Percentiles rank a stretch among this genome's conserved stretches.
These are phyloP conservation scores for Lepidurus couesii DNA, from an alignment of 1,140 invertebrate genomes.

Conservation along the genomic window DNA sequence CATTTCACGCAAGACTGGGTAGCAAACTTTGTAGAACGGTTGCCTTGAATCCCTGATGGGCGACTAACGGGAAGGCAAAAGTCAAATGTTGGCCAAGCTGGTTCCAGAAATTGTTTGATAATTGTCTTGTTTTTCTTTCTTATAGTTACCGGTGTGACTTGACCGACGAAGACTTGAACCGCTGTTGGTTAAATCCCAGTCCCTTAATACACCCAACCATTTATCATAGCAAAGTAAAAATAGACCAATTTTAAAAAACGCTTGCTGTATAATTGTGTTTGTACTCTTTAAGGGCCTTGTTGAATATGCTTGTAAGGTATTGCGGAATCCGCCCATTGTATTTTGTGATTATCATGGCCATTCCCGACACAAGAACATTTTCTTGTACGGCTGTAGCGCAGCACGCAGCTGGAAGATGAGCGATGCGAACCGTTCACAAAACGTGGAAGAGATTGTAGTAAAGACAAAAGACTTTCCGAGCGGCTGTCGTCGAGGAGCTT, in stretches of 20 bases:
- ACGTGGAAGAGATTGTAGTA: not conserved
- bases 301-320: slow-evolving; percentile 56
- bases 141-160: slow-evolving; percentile 72
- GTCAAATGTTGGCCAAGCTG: not conserved
- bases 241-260: slow-evolving; percentile 33
- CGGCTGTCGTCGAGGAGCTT: not conserved
- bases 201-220: slow-evolving; percentile 70
- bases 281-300: slow-evolving; percentile 51
- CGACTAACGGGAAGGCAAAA: not conserved
- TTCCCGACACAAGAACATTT: slow-evolving; percentile 79
- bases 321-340: slow-evolving; percentile 59
- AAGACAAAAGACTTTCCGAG: not conserved
- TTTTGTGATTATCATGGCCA: slow-evolving; percentile 87
- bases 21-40: not conserved
- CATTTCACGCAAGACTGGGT: slow-evolving; percentile 14
- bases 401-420: slow-evolving; percentile 43
- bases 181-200: slow-evolving; percentile 69
- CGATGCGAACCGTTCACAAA: slow-evolving; percentile 11
- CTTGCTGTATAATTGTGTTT: slow-evolving; percentile 33
- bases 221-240: slow-evolving; percentile 69
- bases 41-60: not conserved
- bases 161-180: slow-evolving; percentile 74
- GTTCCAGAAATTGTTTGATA: not conserved
- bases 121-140: slow-evolving; percentile 43
- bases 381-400: slow-evolving; percentile 78